Base-by-base conservation (phyloP, 2,797 vertebrate species). In the Amphiprion clarkii region DNA sequence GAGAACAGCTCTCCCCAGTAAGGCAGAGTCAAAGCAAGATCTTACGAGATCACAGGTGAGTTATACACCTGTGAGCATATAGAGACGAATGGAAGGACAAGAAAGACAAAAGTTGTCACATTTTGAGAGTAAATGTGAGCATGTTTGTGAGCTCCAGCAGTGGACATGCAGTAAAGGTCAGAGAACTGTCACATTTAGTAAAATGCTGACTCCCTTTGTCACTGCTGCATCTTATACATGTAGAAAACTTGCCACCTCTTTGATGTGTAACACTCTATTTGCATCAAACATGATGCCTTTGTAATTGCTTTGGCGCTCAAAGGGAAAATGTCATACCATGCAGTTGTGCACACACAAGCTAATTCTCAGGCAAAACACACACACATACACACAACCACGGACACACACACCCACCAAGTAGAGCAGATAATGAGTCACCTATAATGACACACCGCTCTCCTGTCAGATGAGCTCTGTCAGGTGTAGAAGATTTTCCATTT, bases 381-480 rank as follows among this genome's bases (percentile, higher is more conserved):
- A 48, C 44, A 6, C 52, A 58, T 59, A 59, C 52, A 58, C 63
- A 59, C 70, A 23, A 23, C 23, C 23, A 23, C 23, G 23, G 23
- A 62, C 82, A 73, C 54, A 67, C 67, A 67, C 52, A 67, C 67
- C 46, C 70, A 68, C 49, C 19, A 33, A 54, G 67, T 33, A 67
- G 67, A 82, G 63, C 66, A 78, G 78, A 80, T 86, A 87, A 91
- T 91, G 86, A 91, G 76, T 86, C 86, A 84, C 84, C 67, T 81
- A 79, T 85, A 90, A 91, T 87, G 72, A 90, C 83, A 80, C 64
- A 61, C 84, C 67, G 80, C 71, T 86, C 86, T 81, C 72, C 74
- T 88, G 83, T 90, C 84, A 87, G 78, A 91, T 44, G 19, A 78
- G 84, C 73, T 82, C 78, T 88, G 89, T 88, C 91, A 89, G 90